Percentiles rank a stretch among this genome's conserved stretches.
Conservation (phyloP, 1,140 invertebrate species). For the Carposina sasakii region DNA sequence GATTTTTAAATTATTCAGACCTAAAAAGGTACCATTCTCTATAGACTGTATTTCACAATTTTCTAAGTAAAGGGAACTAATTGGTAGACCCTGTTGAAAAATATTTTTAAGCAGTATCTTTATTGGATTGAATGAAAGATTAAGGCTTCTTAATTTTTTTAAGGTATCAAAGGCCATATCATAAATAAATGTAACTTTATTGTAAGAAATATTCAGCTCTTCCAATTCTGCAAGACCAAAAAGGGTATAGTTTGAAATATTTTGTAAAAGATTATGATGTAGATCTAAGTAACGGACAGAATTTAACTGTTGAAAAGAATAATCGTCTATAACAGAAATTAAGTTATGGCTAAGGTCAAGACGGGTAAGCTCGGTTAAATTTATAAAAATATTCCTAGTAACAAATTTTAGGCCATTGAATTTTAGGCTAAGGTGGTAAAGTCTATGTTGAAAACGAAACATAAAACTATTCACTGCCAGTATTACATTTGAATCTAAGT, state of each 20-base stretch:
- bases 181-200: constrained; percentile 76
- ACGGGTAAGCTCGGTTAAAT: constrained; percentile 46
- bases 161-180: constrained; percentile 77
- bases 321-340: constrained; percentile 58
- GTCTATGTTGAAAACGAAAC: constrained; percentile 43
- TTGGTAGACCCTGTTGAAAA: constrained; percentile 76
- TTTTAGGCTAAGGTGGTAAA: constrained; percentile 50
- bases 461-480: constrained; percentile 43
- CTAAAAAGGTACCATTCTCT: constrained; percentile 74
- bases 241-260: constrained; percentile 73
- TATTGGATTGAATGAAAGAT: constrained; percentile 80
- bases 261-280: constrained; percentile 63
- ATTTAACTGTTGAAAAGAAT: constrained; percentile 53
- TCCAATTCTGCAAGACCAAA: constrained; percentile 80
- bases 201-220: constrained; percentile 78
- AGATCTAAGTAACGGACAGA: constrained; percentile 55
- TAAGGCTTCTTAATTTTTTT: constrained; percentile 76
- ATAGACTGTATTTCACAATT: constrained; percentile 75
- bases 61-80: constrained; percentile 74
- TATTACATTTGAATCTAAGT: constrained; percentile 49
- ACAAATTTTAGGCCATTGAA: constrained; percentile 57
- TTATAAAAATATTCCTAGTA: constrained; percentile 49
- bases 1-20: constrained; percentile 74
- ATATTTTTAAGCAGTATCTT: constrained; percentile 74
- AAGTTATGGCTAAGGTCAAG: constrained; percentile 53